Evolutionary conservation across 1,140 invertebrate genomes (phyloP).

Genomic region (Platyscapa corneri): DNA sequence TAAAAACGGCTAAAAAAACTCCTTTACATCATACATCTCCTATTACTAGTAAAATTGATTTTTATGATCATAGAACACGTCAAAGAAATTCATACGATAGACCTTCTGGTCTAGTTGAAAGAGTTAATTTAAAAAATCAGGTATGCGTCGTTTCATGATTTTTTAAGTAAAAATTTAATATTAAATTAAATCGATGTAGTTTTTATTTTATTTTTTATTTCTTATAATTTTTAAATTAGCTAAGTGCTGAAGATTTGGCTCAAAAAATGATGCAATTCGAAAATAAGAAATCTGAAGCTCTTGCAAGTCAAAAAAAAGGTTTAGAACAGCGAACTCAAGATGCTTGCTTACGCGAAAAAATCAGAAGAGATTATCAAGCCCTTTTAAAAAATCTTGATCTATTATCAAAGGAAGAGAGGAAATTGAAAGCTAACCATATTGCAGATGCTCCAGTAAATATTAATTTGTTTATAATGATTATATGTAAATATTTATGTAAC

Average conservation of each 20-base stretch:
- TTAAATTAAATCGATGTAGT: neutral
- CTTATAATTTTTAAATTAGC: conserved; percentile 53
- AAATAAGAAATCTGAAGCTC: conserved; percentile 51
- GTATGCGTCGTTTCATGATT: conserved; percentile 53
- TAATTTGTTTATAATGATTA: neutral
- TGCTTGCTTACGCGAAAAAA: conserved; percentile 72
- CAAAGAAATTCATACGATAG: conserved; percentile 62
- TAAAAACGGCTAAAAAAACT: conserved; percentile 50
- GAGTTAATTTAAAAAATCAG: conserved; percentile 61
- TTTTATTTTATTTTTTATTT: conserved; percentile 23
- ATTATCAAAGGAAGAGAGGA: conserved; percentile 63
- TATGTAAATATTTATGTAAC: neutral
- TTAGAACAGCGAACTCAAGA: conserved; percentile 70
- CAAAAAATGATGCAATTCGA: conserved; percentile 58
- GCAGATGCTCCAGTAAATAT: conserved; percentile 57
- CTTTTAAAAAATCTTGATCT: conserved; percentile 70
- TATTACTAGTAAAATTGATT: conserved; percentile 60
- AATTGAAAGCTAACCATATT: conserved; percentile 64
- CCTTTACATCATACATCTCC: conserved; percentile 54
- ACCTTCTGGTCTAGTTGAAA: conserved; percentile 65
- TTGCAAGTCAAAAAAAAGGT: conserved; percentile 56
- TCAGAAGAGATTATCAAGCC: conserved; percentile 72
- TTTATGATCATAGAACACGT: conserved; percentile 65
- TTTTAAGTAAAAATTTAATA: neutral
- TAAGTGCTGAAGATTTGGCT: conserved; percentile 66